Percentiles rank a stretch among this genome's conserved stretches.
Evolutionary conservation across 2,888 invertebrate species (phyloP).

Genomic region (Andrena bicolor): DNA sequence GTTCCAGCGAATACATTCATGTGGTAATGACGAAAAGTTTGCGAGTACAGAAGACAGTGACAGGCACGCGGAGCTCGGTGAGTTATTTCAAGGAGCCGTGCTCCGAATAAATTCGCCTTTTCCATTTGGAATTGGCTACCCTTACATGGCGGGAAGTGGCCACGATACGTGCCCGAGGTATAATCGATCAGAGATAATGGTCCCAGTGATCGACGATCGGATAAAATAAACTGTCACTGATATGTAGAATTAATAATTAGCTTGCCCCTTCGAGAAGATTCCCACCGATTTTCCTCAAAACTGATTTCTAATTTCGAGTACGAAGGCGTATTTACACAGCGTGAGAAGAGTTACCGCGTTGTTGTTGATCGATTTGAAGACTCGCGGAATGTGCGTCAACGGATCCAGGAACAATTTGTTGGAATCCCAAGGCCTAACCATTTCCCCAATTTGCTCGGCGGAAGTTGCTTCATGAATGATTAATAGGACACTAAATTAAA

Average conservation of each 20-base stretch:
- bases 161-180: constrained; percentile 36
- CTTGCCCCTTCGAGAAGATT: not conserved
- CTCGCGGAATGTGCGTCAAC: not conserved
- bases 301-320: too few species aligned
- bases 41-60: constrained; percentile 38
- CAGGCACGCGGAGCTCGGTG: constrained; percentile 40
- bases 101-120: constrained; percentile 73
- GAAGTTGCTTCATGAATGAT: constrained; percentile 58
- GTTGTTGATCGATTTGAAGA: not conserved
- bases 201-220: constrained; percentile 51
- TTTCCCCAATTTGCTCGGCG: constrained; percentile 15
- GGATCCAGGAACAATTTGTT: not conserved
- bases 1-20: not conserved
- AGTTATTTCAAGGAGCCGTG: constrained; percentile 73
- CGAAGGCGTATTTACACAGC: too few species aligned
- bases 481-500: constrained; percentile 59
- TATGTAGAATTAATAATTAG: constrained; percentile 2
- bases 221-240: constrained; percentile 42
- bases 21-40: constrained; percentile 2
- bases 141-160: constrained; percentile 57
- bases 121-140: constrained; percentile 67
- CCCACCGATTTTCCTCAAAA: not conserved
- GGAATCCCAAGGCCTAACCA: not conserved
- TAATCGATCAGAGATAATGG: constrained; percentile 42
- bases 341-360: too few species aligned